Base-by-base conservation (phyloP, 2,113 vertebrate genomes). In the Smithornis capensis region DNA sequence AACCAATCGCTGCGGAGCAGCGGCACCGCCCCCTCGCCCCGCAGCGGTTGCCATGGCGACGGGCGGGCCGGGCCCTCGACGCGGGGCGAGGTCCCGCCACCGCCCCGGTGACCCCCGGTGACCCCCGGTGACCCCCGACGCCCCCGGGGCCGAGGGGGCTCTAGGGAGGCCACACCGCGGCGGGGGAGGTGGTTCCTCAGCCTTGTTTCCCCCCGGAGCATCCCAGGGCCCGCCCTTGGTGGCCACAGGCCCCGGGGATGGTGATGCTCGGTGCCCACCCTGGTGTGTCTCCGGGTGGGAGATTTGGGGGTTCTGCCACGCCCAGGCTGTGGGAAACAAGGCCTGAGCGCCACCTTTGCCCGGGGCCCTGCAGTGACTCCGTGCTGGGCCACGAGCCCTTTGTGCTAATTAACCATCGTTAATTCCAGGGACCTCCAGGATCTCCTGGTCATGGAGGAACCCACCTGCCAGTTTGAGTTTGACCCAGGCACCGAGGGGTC, bases 401-500 rank as follows among this genome's bases (percentile, higher is more conserved):
- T 42, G 37, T 2, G 12, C 35, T 92, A 67, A 88, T 92, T 71
- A 81, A 81, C 37, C 33, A 45, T 13, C 82, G 53, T 64, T 77
- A 27, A 77, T 87, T 53, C 38, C 40, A 47, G 42, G 42, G 42
- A 42, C 14, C 40, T 42, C 40, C 40, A 42, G 40, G 10, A 44
- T 44, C 42, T 44, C 42, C 42, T 44, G 2, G 3, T 25, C 27
- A 9, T 0, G 2, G 14, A 13, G 21, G 21, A 38, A 24, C 37
- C 25, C 64, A 14, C 23, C 4, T 1, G 6, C 38, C 47, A 2
- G 31, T 19, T n/a, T 18, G 31, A 40, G 25, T 12, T 47, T 15
- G 16, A 25, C n/a, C 8, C 0, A 59, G 14, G 7, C 23, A 16
- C 18, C 0, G 0, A 35, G 5, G 19, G n/a, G 33, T 31, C 1